Percentiles rank a stretch among this genome's conserved stretches.
These are phyloP conservation scores for Luehdorfia chinensis DNA, from an alignment of 1,140 invertebrate genomes.

Conservation along the genomic window DNA sequence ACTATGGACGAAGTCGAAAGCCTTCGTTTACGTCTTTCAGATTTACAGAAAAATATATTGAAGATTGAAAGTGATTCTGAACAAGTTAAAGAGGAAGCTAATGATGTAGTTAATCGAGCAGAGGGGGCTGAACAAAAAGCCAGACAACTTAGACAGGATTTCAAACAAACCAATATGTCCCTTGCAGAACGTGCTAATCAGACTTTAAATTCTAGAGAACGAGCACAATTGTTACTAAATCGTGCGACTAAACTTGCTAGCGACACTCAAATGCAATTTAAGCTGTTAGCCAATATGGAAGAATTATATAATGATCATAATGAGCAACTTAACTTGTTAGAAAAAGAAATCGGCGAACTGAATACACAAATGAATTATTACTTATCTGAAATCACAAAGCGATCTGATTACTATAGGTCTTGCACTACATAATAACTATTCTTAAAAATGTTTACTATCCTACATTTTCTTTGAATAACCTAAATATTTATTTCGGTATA, in stretches of 20 bases:
- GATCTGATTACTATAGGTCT: constrained; percentile 73
- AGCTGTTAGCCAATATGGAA: constrained; percentile 81
- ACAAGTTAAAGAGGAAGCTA: constrained; percentile 78
- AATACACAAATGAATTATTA: constrained; percentile 74
- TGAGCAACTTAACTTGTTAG: constrained; percentile 61
- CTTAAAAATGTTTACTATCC: background rate
- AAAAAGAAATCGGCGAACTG: constrained; percentile 71
- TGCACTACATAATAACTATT: constrained; percentile 58
- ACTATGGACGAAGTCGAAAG: constrained; percentile 83
- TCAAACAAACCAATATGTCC: constrained; percentile 64
- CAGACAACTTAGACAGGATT: constrained; percentile 60
- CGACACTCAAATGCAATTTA: constrained; percentile 85
- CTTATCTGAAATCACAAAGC: constrained; percentile 75
- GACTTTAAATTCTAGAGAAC: constrained; percentile 79
- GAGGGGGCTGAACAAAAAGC: constrained; percentile 70
- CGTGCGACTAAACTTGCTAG: constrained; percentile 86
- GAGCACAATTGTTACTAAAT: constrained; percentile 85
- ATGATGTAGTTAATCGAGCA: constrained; percentile 68
- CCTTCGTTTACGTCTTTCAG: constrained; percentile 82
- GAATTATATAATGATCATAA: constrained; percentile 75
- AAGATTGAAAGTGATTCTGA: constrained; percentile 83
- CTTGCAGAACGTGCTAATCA: constrained; percentile 70
- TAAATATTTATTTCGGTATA: background rate
- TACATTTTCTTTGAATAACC: background rate
- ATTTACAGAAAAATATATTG: constrained; percentile 85